phyloP scores from a whole-genome alignment of 2,797 vertebrate species.

The Microctenopoma stevenorrisi region DNA sequence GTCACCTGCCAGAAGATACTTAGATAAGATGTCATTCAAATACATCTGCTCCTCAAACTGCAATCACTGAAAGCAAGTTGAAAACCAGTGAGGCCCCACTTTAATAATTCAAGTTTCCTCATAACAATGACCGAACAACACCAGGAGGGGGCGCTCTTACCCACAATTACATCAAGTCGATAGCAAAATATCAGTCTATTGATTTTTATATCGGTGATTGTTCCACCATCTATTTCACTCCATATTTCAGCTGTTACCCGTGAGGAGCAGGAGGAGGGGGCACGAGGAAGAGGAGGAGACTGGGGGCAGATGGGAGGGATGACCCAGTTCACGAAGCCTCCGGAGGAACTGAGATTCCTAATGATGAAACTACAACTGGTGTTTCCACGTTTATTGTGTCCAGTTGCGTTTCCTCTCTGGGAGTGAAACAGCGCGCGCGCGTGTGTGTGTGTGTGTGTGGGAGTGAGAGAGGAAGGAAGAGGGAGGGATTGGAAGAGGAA shows the following conservation, averaged over 20 bases:
- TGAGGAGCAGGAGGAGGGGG: constrained; percentile 18
- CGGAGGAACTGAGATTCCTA: constrained; percentile 8
- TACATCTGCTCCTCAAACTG: too few species aligned
- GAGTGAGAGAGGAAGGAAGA: constrained; percentile 52
- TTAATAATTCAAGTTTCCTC: too few species aligned
- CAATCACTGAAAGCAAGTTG: too few species aligned
- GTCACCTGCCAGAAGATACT: too few species aligned
- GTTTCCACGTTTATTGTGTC: neutral
- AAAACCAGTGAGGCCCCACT: too few species aligned
- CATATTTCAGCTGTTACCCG: constrained; percentile 7
- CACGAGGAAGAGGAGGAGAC: constrained; percentile 12
- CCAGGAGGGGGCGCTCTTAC: constrained; percentile 42
- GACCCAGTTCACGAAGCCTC: constrained; percentile 49
- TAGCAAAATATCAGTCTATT: constrained; percentile 15
- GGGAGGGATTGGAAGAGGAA: constrained; percentile 62
- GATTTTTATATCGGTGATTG: constrained; percentile 18
- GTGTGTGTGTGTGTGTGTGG: neutral
- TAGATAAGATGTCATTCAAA: too few species aligned
- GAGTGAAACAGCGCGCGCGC: neutral
- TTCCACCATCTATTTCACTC: neutral
- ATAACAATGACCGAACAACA: too few species aligned
- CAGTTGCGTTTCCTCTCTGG: constrained; percentile 10
- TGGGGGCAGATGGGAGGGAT: constrained; percentile 29
- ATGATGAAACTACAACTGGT: neutral
- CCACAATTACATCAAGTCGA: neutral